Evolutionary conservation across 2,888 invertebrate species (phyloP).

Genomic region (Ophion costatus): DNA sequence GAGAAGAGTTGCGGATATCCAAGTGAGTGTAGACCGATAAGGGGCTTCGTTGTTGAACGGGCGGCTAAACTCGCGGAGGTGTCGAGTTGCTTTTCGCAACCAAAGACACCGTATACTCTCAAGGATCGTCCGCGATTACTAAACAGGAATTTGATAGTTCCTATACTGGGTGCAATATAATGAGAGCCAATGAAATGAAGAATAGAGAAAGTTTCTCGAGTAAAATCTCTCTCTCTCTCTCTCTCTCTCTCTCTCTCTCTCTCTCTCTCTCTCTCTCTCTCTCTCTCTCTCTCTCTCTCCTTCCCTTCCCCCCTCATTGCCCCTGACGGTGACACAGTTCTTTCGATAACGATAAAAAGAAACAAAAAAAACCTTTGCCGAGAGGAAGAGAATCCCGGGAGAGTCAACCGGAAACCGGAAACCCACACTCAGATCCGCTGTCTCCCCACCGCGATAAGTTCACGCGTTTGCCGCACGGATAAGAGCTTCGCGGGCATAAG

Average conservation of each 20-base stretch:
- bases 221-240: neutral
- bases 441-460: neutral
- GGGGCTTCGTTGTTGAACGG: conserved; percentile 46
- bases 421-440: conserved; percentile 36
- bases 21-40: conserved; percentile 44
- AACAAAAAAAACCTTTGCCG: neutral
- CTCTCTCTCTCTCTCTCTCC: too few species aligned
- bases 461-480: neutral
- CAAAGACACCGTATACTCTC: conserved; percentile 4
- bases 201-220: neutral
- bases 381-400: conserved; percentile 22
- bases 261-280: neutral
- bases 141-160: conserved; percentile 1
- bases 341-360: conserved; percentile 41
- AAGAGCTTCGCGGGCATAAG: too few species aligned
- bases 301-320: too few species aligned
- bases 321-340: conserved; percentile 26
- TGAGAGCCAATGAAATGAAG: conserved; percentile 2
- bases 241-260: neutral
- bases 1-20: conserved; percentile 34
- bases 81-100: conserved; percentile 22
- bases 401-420: conserved; percentile 47
- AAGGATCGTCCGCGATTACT: neutral
- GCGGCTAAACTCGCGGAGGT: conserved; percentile 18
- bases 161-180: neutral